These are phyloP conservation scores for Anguilla megastoma DNA, from an alignment of 2,797 vertebrate species.

Conservation along the genomic window DNA sequence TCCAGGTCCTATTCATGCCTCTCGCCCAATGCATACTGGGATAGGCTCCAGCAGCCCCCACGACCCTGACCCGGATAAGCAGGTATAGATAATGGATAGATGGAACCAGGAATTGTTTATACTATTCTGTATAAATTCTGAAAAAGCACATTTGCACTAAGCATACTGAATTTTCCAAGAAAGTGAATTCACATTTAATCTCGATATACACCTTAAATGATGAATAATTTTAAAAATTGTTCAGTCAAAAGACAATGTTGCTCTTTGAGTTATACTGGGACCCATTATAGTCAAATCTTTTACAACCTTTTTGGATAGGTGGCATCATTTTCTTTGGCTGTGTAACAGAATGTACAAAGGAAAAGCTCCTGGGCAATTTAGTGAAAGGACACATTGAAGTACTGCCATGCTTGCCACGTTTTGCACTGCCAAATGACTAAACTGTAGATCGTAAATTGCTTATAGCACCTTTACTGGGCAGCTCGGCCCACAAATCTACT, in stretches of 20 bases:
- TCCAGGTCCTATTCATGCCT: too few relatives aligned
- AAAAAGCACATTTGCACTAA: too few relatives aligned
- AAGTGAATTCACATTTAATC: too few relatives aligned
- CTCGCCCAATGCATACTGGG: too few relatives aligned
- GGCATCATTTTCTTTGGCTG: background rate
- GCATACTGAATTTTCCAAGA: too few relatives aligned
- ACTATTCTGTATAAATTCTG: too few relatives aligned
- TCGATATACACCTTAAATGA: too few relatives aligned
- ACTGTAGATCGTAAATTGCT: background rate
- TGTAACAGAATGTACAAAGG: background rate
- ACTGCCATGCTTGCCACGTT: background rate
- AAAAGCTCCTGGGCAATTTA: background rate
- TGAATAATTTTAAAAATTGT: background rate
- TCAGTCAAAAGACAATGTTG: background rate
- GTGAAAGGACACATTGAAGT: background rate
- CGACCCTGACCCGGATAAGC: too few relatives aligned
- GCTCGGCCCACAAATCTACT: background rate
- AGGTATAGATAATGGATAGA: too few relatives aligned
- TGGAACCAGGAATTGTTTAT: too few relatives aligned
- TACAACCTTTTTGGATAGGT: background rate
- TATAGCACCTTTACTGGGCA: background rate
- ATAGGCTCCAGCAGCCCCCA: too few relatives aligned
- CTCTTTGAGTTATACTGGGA: background rate
- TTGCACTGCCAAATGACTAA: conserved; percentile 4
- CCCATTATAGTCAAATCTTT: background rate